Evolutionary conservation across 2,797 vertebrate species (phyloP).

Genomic region (Gymnocypris eckloni): DNA sequence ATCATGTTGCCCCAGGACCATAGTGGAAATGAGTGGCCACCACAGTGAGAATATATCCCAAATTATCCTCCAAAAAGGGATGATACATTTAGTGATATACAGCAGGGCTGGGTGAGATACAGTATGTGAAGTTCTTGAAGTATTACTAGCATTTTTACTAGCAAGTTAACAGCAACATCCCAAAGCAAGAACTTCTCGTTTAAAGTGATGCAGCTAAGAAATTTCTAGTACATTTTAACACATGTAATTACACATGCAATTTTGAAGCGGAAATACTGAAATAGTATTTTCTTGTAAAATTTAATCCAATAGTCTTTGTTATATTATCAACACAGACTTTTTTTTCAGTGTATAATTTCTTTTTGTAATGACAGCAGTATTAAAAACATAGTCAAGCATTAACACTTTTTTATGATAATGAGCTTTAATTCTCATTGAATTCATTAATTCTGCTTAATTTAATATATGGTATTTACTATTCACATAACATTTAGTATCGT

Average conservation of each 20-base stretch:
- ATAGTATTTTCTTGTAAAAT: not conserved
- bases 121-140: not conserved
- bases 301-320: not conserved
- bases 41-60: slow-evolving; percentile 54
- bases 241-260: not conserved
- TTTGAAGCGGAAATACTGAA: not conserved
- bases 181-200: not conserved
- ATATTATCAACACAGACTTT: not conserved
- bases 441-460: not conserved
- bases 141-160: not conserved
- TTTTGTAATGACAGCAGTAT: not conserved
- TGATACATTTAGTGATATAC: slow-evolving; percentile 69
- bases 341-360: not conserved
- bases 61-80: slow-evolving; percentile 70
- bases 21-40: slow-evolving; percentile 63
- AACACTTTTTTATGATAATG: not conserved
- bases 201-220: not conserved
- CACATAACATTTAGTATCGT: not conserved
- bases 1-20: slow-evolving; percentile 52
- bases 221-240: not conserved
- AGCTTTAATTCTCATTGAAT: not conserved
- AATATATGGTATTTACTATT: not conserved
- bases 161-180: not conserved
- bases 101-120: not conserved
- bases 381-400: not conserved